Evolutionary conservation across 1,140 invertebrate species (phyloP), one percentile per base, ranked within the genome.

Genomic region (Drosophila tristis): DNA sequence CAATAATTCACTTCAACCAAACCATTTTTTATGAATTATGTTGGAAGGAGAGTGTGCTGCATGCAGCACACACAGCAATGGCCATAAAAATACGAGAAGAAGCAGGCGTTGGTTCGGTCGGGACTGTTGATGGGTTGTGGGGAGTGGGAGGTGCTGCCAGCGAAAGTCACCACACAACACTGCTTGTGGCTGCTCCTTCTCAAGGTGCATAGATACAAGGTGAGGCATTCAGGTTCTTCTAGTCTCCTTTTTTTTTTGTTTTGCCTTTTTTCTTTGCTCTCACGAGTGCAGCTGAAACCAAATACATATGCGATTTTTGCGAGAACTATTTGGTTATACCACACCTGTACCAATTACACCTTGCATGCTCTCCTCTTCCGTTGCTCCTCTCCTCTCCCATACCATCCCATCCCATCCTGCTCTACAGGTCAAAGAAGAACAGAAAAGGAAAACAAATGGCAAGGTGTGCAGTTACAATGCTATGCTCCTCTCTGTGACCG

Each of bases 11-110:
- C 74, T 66, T 49, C 63, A 76, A 60, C 72, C 16, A 20, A 57
- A 56, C 62, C 64, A 71, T 71, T 76, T 77, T 77, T 77, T 77
- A 77, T 77, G 57, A 77, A 77, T 77, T 77, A 77, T 77, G 72
- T 68, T 50, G 62, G 47, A 75, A 43, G 64, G 51, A 64, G 72
- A 67, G 60, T 63, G 74, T 49, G 29, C 16, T 20, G 44, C 59
- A 59, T 13, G 56, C 44, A 59, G 53, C 61, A 63, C 55, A 59
- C 59, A 45, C 44, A 48, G 58, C 55, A 76, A 75, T 76, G 72
- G 72, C 73, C 74, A 76, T 76, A 76, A 76, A 75, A 66, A 55
- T 56, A 74, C 62, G 56, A 74, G 64, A 64, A 74, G 59, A 51
- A 74, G 48, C 72, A 74, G 71, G 72, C 72, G 70, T 74, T 74